phyloP scores from a whole-genome alignment of 2,113 vertebrate species.

The Nyctibius bracteatus region DNA sequence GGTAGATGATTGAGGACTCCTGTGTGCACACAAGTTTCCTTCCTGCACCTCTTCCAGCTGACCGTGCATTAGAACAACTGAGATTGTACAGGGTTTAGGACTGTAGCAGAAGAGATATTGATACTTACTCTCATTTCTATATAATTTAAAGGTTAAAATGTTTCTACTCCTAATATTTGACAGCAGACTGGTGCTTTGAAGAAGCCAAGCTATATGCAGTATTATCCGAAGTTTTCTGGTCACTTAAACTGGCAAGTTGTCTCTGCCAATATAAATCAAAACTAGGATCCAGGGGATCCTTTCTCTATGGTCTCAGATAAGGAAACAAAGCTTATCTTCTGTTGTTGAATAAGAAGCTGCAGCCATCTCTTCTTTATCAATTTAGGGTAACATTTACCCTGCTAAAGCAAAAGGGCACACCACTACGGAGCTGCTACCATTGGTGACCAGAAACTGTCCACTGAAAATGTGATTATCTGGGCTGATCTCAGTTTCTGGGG shows the following conservation, averaged over 20 bases:
- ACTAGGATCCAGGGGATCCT: background rate
- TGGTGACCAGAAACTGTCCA: background rate
- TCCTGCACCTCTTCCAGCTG: background rate
- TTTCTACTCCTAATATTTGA: background rate
- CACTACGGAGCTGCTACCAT: background rate
- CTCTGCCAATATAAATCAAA: background rate
- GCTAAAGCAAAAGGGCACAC: background rate
- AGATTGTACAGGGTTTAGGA: background rate
- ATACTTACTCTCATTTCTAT: background rate
- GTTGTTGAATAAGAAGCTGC: background rate
- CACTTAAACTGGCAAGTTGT: background rate
- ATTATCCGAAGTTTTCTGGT: background rate
- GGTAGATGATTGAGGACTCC: background rate
- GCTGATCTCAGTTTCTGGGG: background rate
- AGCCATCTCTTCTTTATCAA: background rate
- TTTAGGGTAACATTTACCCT: too few species aligned
- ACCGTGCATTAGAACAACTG: background rate
- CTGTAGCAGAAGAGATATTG: background rate
- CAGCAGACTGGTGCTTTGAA: background rate
- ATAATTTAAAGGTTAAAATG: background rate
- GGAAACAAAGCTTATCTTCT: background rate
- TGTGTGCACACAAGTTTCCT: background rate
- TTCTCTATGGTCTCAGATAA: background rate
- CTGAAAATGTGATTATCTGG: background rate
- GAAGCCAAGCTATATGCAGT: background rate